These are phyloP conservation scores for Prinia subflava DNA, from an alignment of 2,113 vertebrate species.

Conservation along the genomic window DNA sequence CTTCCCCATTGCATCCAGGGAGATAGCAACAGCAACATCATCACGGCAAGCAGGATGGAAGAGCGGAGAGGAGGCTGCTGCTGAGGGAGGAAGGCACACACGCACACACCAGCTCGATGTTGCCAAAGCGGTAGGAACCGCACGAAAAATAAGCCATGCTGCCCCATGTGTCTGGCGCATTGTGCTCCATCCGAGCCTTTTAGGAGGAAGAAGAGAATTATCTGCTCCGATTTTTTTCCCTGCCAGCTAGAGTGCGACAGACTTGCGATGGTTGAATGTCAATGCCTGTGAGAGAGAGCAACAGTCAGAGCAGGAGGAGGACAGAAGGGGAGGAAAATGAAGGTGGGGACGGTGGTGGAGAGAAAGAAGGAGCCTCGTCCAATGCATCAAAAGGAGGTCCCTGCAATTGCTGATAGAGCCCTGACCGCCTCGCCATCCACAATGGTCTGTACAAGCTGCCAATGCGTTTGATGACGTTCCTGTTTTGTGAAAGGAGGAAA, in stretches of 20 bases:
- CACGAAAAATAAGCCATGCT: conserved; percentile 46
- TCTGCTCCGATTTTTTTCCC: not conserved
- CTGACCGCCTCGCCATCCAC: conserved; percentile 52
- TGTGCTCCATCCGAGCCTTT: conserved; percentile 36
- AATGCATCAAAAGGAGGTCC: conserved; percentile 58
- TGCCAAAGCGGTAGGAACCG: conserved; percentile 39
- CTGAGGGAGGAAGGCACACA: conserved; percentile 20
- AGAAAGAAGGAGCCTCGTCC: conserved; percentile 54
- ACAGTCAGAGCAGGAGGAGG: conserved; percentile 50
- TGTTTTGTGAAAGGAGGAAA: conserved; percentile 63
- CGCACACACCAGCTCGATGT: conserved; percentile 11
- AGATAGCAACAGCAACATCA: conserved; percentile 70
- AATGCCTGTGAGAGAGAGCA: conserved; percentile 67
- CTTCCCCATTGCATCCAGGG: conserved; percentile 61
- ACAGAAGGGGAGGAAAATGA: conserved; percentile 56
- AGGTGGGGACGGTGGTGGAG: conserved; percentile 47
- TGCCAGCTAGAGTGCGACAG: conserved; percentile 48
- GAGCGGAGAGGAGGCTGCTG: conserved; percentile 42
- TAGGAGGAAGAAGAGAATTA: conserved; percentile 44
- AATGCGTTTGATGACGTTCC: conserved; percentile 66
- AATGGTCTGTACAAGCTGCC: conserved; percentile 53
- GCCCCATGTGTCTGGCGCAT: conserved; percentile 48
- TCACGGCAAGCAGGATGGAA: conserved; percentile 55
- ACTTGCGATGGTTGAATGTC: conserved; percentile 66
- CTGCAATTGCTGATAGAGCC: conserved; percentile 50